These are phyloP conservation scores for Drosophila pegasa DNA, from an alignment of 2,888 invertebrate genomes.

Conservation along the genomic window DNA sequence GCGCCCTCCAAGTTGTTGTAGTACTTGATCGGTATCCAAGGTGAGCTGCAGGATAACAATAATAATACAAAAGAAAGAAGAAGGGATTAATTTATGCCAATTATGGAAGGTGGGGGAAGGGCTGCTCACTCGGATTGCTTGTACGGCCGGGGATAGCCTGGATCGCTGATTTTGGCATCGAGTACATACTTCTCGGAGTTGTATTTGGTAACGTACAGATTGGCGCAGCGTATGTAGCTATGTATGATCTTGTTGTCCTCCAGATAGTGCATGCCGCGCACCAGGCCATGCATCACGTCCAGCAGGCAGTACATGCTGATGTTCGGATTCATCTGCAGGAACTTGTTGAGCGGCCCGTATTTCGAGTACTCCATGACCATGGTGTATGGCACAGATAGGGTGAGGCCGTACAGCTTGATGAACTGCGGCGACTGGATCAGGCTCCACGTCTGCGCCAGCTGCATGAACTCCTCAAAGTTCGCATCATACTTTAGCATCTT, in stretches of 20 bases:
- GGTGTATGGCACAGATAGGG: slow-evolving; percentile 91
- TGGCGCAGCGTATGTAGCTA: slow-evolving; percentile 93
- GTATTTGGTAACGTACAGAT: slow-evolving; percentile 91
- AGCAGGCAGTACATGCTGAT: slow-evolving; percentile 90
- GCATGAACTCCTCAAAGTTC: slow-evolving; percentile 90
- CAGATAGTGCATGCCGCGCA: slow-evolving; percentile 94
- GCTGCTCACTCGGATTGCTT: slow-evolving; percentile 66
- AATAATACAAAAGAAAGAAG: no score
- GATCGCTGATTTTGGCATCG: slow-evolving; percentile 93
- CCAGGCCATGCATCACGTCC: slow-evolving; percentile 92
- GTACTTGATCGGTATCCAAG: slow-evolving; percentile 96
- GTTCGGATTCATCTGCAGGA: slow-evolving; percentile 84
- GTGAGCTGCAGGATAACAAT: slow-evolving; percentile 87
- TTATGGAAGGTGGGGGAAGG: neutral
- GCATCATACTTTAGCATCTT: slow-evolving; percentile 90
- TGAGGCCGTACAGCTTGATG: slow-evolving; percentile 91
- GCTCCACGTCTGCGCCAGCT: slow-evolving; percentile 91
- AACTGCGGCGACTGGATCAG: slow-evolving; percentile 91
- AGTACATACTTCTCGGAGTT: slow-evolving; percentile 88
- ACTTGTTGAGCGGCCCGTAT: slow-evolving; percentile 90
- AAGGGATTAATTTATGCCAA: neutral
- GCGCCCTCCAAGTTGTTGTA: slow-evolving; percentile 89
- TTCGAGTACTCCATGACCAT: slow-evolving; percentile 93
- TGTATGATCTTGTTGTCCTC: slow-evolving; percentile 93
- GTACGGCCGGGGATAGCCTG: slow-evolving; percentile 89